Evolutionary conservation across 2,113 vertebrate species (phyloP), one percentile per base, ranked within the genome.

Genomic region (Psettodes erumei): DNA sequence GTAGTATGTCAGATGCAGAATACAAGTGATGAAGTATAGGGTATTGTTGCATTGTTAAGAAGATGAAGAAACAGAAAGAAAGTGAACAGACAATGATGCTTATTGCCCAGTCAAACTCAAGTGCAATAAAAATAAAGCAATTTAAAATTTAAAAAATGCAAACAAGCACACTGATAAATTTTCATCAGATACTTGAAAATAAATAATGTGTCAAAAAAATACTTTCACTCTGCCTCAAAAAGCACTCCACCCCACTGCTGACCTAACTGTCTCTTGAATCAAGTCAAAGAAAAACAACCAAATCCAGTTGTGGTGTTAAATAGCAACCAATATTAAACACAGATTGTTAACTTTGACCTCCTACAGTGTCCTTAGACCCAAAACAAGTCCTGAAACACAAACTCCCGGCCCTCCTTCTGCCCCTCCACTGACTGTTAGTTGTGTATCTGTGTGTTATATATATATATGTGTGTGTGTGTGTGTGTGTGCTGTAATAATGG

Each of bases 401-500:
- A 79, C 65, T 70, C 66, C 76, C 50, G 56, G 35, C 1, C 35
- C 51, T 87, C 75, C 65, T 71, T 60, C 73, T 66, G 35, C 69
- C 64, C 77, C 76, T 55, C 45, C 38, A 45, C 55, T 71, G 68
- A 67, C 23, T 59, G 47, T 33, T 48, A 56, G 33, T 63, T 86
- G 79, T 81, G 70, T 77, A 30, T 77, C 42, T 77, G 37, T 38
- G 37, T 66, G 60, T 50, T 60, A 13, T 55, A 40, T 61, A 58
- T 66, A 71, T 60, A 64, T 69, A 63, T 62, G 62, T 55, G 65
- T 62, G 67, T 73, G 76, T 79, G 62, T 68, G 70, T 60, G 69
- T 83, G 80, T 74, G 85, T 78, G 77, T 87, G 94, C 92, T 88
- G 86, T 89, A 95, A 95, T 96, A 94, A 95, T 95, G 93, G 95